Percentiles rank a stretch among this genome's conserved stretches.
These are phyloP conservation scores for Momotus momota DNA, from an alignment of 2,797 vertebrate species.

Conservation along the genomic window DNA sequence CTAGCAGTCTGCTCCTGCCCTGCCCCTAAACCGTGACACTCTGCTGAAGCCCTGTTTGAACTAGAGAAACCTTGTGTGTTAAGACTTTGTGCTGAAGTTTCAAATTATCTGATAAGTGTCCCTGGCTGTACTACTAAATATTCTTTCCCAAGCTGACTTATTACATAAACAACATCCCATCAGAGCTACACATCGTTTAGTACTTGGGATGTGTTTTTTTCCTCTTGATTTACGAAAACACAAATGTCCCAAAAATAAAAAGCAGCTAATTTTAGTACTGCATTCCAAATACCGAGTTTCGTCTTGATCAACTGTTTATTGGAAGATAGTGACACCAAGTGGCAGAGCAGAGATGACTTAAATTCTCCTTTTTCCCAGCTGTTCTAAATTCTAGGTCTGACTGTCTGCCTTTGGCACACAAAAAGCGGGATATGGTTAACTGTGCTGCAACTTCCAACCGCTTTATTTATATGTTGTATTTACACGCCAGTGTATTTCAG, in stretches of 20 bases:
- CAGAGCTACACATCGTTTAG: slow-evolving; percentile 5
- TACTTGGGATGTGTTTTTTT: slow-evolving; percentile 29
- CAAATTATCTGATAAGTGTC: slow-evolving; percentile 30
- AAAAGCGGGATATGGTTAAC: not conserved
- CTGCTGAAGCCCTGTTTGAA: slow-evolving; percentile 3
- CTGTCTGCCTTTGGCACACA: not conserved
- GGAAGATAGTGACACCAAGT: slow-evolving; percentile 67
- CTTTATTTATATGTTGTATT: not conserved
- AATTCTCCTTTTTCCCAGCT: accelerated
- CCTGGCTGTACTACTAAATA: slow-evolving; percentile 34
- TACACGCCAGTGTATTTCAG: not conserved
- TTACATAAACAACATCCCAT: slow-evolving; percentile 45
- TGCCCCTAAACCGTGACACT: too few relatives aligned
- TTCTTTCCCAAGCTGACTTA: slow-evolving; percentile 25
- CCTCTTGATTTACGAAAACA: slow-evolving; percentile 22
- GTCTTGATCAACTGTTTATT: not conserved
- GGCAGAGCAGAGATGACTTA: slow-evolving; percentile 15
- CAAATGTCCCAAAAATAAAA: slow-evolving; percentile 36
- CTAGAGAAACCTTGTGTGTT: slow-evolving; percentile 21
- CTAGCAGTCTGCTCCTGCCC: too few relatives aligned
- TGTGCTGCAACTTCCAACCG: not conserved
- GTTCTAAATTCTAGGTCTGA: not conserved
- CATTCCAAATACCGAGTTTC: not conserved
- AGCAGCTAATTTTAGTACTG: not conserved
- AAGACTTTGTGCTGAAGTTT: slow-evolving; percentile 37